phyloP scores from a whole-genome alignment of 1,140 invertebrate species.

The Pseudachorutes palmiensis region DNA sequence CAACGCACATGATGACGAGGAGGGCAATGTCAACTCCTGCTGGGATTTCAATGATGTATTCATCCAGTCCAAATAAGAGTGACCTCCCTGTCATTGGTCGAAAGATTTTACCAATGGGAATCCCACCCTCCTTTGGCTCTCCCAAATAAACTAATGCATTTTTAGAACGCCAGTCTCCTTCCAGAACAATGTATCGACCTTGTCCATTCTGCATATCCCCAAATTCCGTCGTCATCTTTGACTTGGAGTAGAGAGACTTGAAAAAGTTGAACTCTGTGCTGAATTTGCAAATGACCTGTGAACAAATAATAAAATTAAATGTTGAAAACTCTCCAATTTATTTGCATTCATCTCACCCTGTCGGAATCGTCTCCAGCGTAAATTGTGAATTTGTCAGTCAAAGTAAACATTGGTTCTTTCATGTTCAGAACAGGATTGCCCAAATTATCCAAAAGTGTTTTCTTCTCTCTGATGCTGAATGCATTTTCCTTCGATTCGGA shows the following conservation, averaged over 20 bases:
- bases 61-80: neutral
- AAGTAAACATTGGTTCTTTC: neutral
- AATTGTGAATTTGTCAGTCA: neutral
- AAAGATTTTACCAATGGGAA: slow-evolving; percentile 15
- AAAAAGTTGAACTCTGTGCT: neutral
- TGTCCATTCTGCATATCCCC: neutral
- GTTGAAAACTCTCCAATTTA: too few species aligned
- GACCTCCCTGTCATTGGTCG: slow-evolving; percentile 1
- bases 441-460: neutral
- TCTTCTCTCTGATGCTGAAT: neutral
- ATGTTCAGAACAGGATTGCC: neutral
- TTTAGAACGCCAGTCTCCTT: slow-evolving; percentile 15
- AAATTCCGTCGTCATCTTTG: neutral
- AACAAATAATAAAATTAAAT: too few species aligned
- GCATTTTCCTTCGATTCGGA: neutral
- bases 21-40: slow-evolving; percentile 16
- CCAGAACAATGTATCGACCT: neutral
- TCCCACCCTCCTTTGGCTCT: neutral
- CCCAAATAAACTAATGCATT: slow-evolving; percentile 3
- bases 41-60: slow-evolving; percentile 10
- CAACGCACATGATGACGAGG: slow-evolving; percentile 16
- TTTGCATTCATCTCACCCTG: neutral
- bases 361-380: neutral
- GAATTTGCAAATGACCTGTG: neutral
- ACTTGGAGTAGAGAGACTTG: too few species aligned